A percentile compares a stretch with the other conserved stretches of the same genome.
These are phyloP conservation scores for Leistus spinibarbis DNA, from an alignment of 2,888 invertebrate species.

Conservation along the genomic window DNA sequence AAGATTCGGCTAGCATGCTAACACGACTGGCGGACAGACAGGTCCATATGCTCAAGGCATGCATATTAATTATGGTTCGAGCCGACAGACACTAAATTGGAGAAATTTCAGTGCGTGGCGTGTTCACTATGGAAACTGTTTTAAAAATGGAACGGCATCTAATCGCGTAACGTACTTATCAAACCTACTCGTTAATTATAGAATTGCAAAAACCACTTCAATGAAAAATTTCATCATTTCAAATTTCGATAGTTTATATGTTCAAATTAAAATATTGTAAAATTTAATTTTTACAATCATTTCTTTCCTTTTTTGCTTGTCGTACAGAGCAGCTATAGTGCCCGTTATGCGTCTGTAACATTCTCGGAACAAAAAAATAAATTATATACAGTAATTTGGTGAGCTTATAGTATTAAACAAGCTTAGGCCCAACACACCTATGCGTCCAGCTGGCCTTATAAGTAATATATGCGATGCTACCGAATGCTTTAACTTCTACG, in stretches of 20 bases:
- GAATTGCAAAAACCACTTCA: neutral
- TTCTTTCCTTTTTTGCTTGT: no score
- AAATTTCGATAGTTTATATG: neutral
- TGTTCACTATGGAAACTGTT: neutral
- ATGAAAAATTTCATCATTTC: neutral
- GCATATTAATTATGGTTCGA: neutral
- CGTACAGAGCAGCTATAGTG: no score
- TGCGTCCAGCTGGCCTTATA: no score
- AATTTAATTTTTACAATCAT: neutral
- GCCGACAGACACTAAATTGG: neutral
- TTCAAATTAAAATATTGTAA: neutral
- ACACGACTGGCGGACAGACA: neutral
- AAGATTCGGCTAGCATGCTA: neutral
- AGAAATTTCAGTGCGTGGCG: neutral
- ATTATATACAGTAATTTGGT: no score
- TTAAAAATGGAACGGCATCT: neutral
- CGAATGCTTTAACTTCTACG: no score
- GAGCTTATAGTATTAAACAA: no score
- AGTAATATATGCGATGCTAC: no score
- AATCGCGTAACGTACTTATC: neutral
- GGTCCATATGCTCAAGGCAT: neutral
- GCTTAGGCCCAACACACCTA: no score
- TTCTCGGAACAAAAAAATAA: no score
- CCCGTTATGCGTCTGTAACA: no score
- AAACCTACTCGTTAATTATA: neutral